phyloP scores from a whole-genome alignment of 2,113 vertebrate genomes.

The Petrocephalus zakoni region DNA sequence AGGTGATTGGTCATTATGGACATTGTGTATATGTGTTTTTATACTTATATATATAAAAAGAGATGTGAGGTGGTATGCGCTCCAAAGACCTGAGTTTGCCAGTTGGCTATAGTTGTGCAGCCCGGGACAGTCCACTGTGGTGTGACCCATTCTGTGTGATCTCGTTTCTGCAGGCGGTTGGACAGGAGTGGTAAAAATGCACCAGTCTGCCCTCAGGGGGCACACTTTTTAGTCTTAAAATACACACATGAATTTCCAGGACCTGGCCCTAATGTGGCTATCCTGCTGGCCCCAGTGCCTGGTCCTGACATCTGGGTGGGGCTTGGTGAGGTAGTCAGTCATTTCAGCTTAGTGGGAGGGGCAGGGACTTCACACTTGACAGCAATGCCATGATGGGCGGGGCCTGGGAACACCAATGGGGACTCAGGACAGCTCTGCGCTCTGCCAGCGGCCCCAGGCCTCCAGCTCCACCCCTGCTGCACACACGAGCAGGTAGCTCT shows the following conservation, averaged over 20 bases:
- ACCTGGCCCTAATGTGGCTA: not conserved
- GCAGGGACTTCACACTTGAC: not conserved
- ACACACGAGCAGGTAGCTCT: constrained; percentile 56
- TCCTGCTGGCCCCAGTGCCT: not conserved
- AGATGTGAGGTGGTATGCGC: not conserved
- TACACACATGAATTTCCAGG: not conserved
- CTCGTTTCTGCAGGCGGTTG: not conserved
- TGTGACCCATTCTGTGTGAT: not conserved
- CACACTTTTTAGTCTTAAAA: not conserved
- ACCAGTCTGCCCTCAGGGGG: not conserved
- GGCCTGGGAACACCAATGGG: not conserved
- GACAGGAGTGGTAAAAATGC: not conserved
- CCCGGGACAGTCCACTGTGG: not conserved
- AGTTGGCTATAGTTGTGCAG: not conserved
- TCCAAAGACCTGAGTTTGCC: not conserved
- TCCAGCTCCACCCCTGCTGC: constrained; percentile 35
- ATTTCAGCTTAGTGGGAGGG: not conserved
- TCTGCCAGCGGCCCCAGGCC: constrained; percentile 39
- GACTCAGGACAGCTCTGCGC: constrained; percentile 41
- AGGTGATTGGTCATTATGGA: too few species aligned
- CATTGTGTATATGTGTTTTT: not conserved
- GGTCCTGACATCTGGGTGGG: not conserved
- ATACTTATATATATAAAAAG: too few species aligned
- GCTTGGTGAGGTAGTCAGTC: not conserved
- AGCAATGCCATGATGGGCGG: not conserved